Percentiles rank a stretch among this genome's conserved stretches.
phyloP scores from a whole-genome alignment of 2,113 vertebrate genomes.

The Antennarius striatus region DNA sequence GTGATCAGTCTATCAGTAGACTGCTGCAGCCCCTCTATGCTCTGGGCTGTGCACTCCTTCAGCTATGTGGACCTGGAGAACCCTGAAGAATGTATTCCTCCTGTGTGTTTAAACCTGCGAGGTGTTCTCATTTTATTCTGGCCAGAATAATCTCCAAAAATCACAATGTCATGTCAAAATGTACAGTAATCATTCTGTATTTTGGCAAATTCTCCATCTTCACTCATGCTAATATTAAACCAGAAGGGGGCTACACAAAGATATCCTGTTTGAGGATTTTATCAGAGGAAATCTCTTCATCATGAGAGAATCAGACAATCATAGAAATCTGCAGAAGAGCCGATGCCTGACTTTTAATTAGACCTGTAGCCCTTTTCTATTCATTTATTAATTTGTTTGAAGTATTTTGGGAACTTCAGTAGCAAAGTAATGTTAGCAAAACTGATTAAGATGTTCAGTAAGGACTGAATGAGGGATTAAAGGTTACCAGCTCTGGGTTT shows the following conservation, averaged over 20 bases:
- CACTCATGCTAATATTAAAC: slow-evolving; percentile 24
- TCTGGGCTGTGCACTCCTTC: slow-evolving; percentile 32
- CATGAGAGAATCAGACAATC: slow-evolving; percentile 63
- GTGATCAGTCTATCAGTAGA: not conserved
- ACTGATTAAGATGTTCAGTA: slow-evolving; percentile 8
- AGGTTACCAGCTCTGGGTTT: slow-evolving; percentile 30
- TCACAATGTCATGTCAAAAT: slow-evolving; percentile 7
- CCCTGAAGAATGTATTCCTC: slow-evolving; percentile 67
- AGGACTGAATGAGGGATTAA: slow-evolving; percentile 15
- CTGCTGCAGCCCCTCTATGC: slow-evolving; percentile 7
- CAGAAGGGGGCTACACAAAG: slow-evolving; percentile 14
- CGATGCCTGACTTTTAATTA: slow-evolving; percentile 19
- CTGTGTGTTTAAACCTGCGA: slow-evolving; percentile 43
- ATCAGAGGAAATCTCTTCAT: not conserved
- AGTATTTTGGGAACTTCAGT: slow-evolving; percentile 39
- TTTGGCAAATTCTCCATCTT: slow-evolving; percentile 15
- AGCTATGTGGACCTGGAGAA: slow-evolving; percentile 51
- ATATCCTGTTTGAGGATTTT: not conserved
- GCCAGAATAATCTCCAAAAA: slow-evolving; percentile 28
- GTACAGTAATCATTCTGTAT: slow-evolving; percentile 36
- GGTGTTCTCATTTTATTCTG: slow-evolving; percentile 16
- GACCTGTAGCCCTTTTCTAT: slow-evolving; percentile 1
- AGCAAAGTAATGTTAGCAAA: slow-evolving; percentile 20
- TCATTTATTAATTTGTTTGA: slow-evolving; percentile 2
- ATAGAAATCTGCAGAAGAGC: slow-evolving; percentile 58